Base-by-base conservation (phyloP, 2,797 vertebrate genomes). In the Phrynocephalus vlangalii region DNA sequence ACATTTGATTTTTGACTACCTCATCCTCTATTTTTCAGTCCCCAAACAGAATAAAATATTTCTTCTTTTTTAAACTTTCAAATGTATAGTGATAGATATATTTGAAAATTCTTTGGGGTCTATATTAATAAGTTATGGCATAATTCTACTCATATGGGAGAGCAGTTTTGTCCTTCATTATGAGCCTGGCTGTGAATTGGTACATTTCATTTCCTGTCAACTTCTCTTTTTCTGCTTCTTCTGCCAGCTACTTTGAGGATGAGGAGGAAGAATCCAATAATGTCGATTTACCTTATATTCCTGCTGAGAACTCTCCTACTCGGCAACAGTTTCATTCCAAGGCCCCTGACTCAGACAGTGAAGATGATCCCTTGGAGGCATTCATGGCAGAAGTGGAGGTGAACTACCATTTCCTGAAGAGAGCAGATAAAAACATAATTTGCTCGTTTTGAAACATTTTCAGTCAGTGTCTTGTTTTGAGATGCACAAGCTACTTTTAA, bases 331-430 rank as follows among this genome's bases (percentile, higher is more conserved):
- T 99, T 91, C 96, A 97, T 92, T 96, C 98, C 63, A 98, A 98
- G 77, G 92, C 95, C 0, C 96, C 96, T 0, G 98, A 98, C 79
- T 99, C 99, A 71, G 99, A 99, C 95, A 99, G 98, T 0, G 99
- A 99, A 30, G 99, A 99, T 87, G 99, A 99, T 88, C 99, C 99
- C 20, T 96, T 99, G 86, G 99, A 99, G 92, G 98, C 99, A 28
- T 99, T 99, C 91, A 99, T 99, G 99, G 99, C 99, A 88, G 98
- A 99, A 96, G 99, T 99, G 89, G 99, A 99, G 98, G 99, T 98
- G 94, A 97, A 97, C 88, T 72, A 38, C 1, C 0, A 60, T 90
- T 70, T 91, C 0, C 0, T 44, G 33, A 86, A 72, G 70, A 48
- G 16, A 60, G 3, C 16, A 72, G 38, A 24, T n/a, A 66, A 11